A percentile compares a stretch with the other conserved stretches of the same genome.
Evolutionary conservation across 2,888 invertebrate genomes (phyloP).

Genomic region (Cephus sareptanus): DNA sequence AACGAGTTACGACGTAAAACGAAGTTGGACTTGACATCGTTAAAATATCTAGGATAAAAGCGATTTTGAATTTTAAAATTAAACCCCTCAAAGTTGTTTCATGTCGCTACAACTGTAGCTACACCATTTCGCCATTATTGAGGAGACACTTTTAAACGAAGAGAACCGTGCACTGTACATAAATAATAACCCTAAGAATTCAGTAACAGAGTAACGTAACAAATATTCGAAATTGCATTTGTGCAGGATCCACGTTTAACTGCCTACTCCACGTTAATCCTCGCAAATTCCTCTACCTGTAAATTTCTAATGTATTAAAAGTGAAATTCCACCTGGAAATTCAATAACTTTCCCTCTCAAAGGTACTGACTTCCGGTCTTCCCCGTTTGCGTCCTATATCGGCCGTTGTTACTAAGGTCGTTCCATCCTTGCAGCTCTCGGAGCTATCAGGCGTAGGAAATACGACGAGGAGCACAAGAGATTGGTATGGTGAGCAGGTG

Average conservation of each 20-base stretch:
- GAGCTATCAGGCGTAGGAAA: not conserved
- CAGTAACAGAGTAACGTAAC: not conserved
- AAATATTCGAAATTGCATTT: not conserved
- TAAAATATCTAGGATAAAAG: not conserved
- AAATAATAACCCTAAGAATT: not conserved
- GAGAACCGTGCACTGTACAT: not conserved
- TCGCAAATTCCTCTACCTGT: not conserved
- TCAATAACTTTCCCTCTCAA: not conserved
- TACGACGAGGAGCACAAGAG: not conserved
- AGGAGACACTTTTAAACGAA: not conserved
- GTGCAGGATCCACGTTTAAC: not conserved
- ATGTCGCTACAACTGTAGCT: not conserved
- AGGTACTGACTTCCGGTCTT: not conserved
- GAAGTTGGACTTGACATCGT: not conserved
- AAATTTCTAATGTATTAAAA: not conserved
- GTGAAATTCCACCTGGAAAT: not conserved
- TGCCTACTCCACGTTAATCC: not conserved
- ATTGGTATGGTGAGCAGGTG: not conserved
- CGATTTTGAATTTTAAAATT: not conserved
- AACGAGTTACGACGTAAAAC: not conserved
- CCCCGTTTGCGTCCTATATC: not conserved
- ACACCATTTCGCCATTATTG: not conserved
- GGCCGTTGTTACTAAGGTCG: not conserved
- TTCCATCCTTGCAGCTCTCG: not conserved
- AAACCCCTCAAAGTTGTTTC: not conserved